phyloP scores from a whole-genome alignment of 2,888 invertebrate species.

The Byasa hedistus region DNA sequence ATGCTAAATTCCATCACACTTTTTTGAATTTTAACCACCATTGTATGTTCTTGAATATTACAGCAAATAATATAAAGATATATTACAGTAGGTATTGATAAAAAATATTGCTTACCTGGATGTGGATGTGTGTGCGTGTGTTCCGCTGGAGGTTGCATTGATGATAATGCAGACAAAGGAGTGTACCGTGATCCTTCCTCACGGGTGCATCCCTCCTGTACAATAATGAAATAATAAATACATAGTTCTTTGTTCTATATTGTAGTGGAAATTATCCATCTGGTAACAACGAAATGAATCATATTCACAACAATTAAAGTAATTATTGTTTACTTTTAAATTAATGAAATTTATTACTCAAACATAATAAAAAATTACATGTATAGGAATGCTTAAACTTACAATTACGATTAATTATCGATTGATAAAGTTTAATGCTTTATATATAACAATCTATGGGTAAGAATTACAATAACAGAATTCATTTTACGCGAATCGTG shows the following conservation, averaged over 20 bases:
- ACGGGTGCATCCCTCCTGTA: conserved; percentile 69
- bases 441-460: conserved; percentile 59
- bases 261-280: too few relatives aligned
- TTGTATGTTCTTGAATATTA: too few relatives aligned
- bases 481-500: conserved; percentile 61
- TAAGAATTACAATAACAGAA: conserved; percentile 54
- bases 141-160: conserved; percentile 89
- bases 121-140: conserved; percentile 76
- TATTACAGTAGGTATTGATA: neutral
- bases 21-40: too few relatives aligned
- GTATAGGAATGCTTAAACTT: too few relatives aligned
- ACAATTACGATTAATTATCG: too few relatives aligned
- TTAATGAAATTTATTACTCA: too few relatives aligned
- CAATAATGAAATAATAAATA: neutral
- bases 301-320: too few relatives aligned
- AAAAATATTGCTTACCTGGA: conserved; percentile 68
- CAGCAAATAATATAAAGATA: neutral
- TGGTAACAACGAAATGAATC: too few relatives aligned
- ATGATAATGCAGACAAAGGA: conserved; percentile 89
- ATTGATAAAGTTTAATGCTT: conserved; percentile 53
- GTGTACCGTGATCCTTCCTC: conserved; percentile 83
- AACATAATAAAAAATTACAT: too few relatives aligned
- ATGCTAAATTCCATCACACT: too few relatives aligned
- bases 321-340: too few relatives aligned
- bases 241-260: too few relatives aligned